Conservation (phyloP, 2,888 invertebrate species). For the Muscina levida region DNA sequence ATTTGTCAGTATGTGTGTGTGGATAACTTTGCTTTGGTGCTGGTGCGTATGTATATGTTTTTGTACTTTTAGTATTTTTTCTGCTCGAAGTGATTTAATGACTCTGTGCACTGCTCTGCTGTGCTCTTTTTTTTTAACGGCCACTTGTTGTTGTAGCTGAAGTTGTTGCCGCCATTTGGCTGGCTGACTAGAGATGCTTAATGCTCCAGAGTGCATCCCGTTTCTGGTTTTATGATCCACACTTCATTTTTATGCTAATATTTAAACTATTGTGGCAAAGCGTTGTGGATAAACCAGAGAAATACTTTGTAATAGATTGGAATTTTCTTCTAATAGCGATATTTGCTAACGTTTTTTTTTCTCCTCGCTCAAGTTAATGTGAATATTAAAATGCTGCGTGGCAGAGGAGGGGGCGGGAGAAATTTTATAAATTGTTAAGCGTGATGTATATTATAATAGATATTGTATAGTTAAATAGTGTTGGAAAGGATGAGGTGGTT, state of each 20-base stretch:
- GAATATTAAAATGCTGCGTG: conserved; percentile 49
- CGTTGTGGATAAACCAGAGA: conserved; percentile 60
- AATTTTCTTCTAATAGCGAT: too few species aligned
- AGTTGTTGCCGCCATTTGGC: conserved; percentile 14
- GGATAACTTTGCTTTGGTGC: neutral
- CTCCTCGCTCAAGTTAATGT: conserved; percentile 34
- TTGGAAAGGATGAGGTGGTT: too few species aligned
- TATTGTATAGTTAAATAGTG: too few species aligned
- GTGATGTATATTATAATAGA: too few species aligned
- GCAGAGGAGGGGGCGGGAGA: conserved; percentile 8
- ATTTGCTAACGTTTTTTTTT: too few species aligned
- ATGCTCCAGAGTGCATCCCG: conserved; percentile 30
- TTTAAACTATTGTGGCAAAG: conserved; percentile 65
- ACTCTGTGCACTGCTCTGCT: too few species aligned
- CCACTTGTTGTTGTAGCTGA: neutral
- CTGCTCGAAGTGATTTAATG: conserved; percentile 66
- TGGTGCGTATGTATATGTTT: conserved; percentile 25
- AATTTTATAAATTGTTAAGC: too few species aligned
- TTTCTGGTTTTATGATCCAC: conserved; percentile 62
- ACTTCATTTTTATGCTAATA: conserved; percentile 65
- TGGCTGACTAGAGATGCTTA: neutral
- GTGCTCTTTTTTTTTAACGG: conserved; percentile 52
- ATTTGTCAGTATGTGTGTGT: conserved; percentile 31
- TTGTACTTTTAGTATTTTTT: conserved; percentile 64
- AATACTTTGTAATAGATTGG: conserved; percentile 64